Evolutionary conservation across 2,113 vertebrate genomes (phyloP).

Genomic region (Semicossyphus pulcher): DNA sequence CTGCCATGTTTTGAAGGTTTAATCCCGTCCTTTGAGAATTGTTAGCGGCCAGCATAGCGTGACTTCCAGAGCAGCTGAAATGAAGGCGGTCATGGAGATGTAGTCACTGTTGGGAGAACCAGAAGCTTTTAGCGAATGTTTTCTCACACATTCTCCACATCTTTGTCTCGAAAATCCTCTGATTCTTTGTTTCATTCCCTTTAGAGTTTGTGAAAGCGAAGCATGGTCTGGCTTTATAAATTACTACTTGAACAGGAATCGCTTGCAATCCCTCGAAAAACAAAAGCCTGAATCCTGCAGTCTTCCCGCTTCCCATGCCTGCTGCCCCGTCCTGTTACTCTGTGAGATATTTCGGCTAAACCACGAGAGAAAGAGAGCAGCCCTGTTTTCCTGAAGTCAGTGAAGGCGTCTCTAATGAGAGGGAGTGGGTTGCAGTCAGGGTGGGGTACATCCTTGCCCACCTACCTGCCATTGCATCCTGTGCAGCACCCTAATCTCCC

Average conservation of each 20-base stretch:
- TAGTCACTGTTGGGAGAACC: slow-evolving; percentile 7
- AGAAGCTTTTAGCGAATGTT: slow-evolving; percentile 13
- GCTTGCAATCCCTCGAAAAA: too few relatives aligned
- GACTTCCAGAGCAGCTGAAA: slow-evolving; percentile 52
- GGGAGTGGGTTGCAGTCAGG: slow-evolving; percentile 49
- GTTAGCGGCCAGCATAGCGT: slow-evolving; percentile 49
- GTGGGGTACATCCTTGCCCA: slow-evolving; percentile 50
- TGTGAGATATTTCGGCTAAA: neutral
- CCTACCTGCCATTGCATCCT: slow-evolving; percentile 62
- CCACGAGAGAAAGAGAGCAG: slow-evolving; percentile 6
- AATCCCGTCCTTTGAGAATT: slow-evolving; percentile 58
- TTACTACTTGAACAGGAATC: too few relatives aligned
- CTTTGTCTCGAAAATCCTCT: slow-evolving; percentile 23
- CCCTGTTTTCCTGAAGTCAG: slow-evolving; percentile 44
- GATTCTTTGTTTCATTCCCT: slow-evolving; percentile 9
- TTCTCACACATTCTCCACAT: slow-evolving; percentile 52
- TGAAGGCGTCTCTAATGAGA: slow-evolving; percentile 70
- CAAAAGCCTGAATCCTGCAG: neutral
- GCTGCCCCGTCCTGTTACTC: neutral
- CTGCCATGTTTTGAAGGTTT: slow-evolving; percentile 59
- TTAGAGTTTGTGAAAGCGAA: neutral
- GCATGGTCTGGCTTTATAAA: too few relatives aligned
- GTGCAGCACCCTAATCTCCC: slow-evolving; percentile 68
- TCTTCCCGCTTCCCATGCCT: neutral
- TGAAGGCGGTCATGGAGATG: slow-evolving; percentile 38